Evolutionary conservation across 2,113 vertebrate genomes (phyloP), one percentile per base, ranked within the genome.

Genomic region (Rhea americana): DNA sequence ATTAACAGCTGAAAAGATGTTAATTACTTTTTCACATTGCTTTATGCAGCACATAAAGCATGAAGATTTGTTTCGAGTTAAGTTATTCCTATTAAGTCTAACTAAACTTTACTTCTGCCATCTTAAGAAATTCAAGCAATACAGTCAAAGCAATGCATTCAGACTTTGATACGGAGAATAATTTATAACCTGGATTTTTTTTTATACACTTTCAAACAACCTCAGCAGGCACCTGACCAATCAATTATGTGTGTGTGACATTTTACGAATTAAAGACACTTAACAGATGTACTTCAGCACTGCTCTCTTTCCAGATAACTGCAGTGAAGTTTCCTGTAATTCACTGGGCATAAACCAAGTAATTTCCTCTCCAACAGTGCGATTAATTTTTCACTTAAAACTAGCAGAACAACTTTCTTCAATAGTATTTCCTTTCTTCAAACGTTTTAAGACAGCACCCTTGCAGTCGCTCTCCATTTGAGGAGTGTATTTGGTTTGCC

Each of bases 311-410:
- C 48, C 59, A 87, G 59, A 18, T 39, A 87, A 92, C 59, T 77
- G 50, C 65, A 78, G 63, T 47, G 45, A 78, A 39, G 56, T 51
- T 88, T 88, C 85, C 85, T 81, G 53, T 25, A 70, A 70, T 88
- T 83, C 58, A 68, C 61, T 47, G 75, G 28, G 39, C 74, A 62
- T 15, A 90, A 78, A 91, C 28, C 48, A 88, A 85, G 48, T 66
- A 20, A 93, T 93, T 92, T 88, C 88, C 83, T 80, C 85, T 78
- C 62, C 53, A 91, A 89, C n/a, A 90, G 28, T 0, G 2, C 73
- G 83, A 86, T 90, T 92, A 63, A 85, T 94, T 93, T 83, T 70
- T 76, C 85, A 75, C n/a, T 85, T 77, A 61, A 72, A 83, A 71
- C 11, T 74, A 63, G 50, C 68, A 47, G 28, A 17, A 47, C 15